phyloP scores from a whole-genome alignment of 2,797 vertebrate species.

The Cirrhinus molitorella region DNA sequence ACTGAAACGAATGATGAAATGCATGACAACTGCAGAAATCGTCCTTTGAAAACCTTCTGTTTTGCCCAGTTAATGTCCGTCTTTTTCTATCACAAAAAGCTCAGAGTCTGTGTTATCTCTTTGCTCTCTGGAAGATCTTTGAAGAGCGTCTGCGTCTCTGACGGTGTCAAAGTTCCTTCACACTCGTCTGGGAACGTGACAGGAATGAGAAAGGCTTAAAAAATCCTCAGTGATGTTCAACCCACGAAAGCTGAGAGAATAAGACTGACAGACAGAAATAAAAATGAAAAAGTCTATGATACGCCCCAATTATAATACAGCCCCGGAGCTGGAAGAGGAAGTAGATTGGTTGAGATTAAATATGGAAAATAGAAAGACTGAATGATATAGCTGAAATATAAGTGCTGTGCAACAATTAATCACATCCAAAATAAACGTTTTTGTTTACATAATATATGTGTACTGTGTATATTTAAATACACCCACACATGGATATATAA shows the following conservation, averaged over 20 bases:
- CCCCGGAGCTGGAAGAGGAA: not conserved
- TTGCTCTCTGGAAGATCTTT: conserved; percentile 13
- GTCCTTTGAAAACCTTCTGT: not conserved
- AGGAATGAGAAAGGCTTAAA: conserved; percentile 29
- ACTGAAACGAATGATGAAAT: not conserved
- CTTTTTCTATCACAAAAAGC: conserved; percentile 4
- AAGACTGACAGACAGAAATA: conserved; percentile 1
- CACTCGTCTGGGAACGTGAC: conserved; percentile 8
- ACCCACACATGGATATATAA: no score
- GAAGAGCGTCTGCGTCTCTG: conserved; percentile 36
- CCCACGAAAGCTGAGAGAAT: not conserved
- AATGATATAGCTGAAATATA: not conserved
- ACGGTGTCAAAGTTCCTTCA: conserved; percentile 48
- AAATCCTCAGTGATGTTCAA: conserved; percentile 23
- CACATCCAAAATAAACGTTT: no score
- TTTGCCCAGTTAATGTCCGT: not conserved
- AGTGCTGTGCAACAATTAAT: no score
- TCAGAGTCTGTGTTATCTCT: conserved; percentile 41
- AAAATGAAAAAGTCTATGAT: not conserved
- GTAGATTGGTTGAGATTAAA: not conserved
- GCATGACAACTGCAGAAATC: not conserved
- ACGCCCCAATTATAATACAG: not conserved
- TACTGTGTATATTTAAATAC: no score
- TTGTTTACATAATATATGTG: no score
- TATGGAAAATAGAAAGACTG: not conserved